Base-by-base conservation (phyloP, 1,140 invertebrate species). In the Magallana angulata region DNA sequence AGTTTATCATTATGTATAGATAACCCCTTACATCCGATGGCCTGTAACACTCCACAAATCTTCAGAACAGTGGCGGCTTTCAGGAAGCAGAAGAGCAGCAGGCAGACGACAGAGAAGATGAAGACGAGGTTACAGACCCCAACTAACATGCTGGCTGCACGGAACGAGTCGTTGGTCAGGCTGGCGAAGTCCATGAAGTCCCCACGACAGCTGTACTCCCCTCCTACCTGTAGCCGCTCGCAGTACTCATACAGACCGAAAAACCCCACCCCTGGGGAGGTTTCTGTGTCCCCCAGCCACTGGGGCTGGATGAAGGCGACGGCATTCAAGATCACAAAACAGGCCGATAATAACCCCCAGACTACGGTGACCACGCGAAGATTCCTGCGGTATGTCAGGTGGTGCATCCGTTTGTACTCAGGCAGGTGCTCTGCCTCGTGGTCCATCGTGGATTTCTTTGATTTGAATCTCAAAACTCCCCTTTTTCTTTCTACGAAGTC, bases 221-320 rank as follows among this genome's bases (percentile, higher is more conserved):
- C 92, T 18, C 92, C 94, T 86, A 94, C 93, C 89, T 93, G 93
- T 81, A 94, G 88, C 84, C 96, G 95, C 88, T 95, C 95, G 94
- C 98, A 99, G 85, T 96, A 96, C 89, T 97, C 97, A 97, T 98
- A 99, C n/a, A 99, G 95, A 4, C 98, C 98, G 93, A 99, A 97
- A 94, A 97, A 97, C 16, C 98, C 98, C 0, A 97, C 97, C 93
- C 97, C 97, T 87, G 97, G 97, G 76, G 97, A 97, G 81, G 97
- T 96, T 85, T 97, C 92, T 0, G 96, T 94, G 92, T 96, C 96
- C 96, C 98, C 92, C 96, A 97, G 97, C 96, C 98, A 99, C 95
- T 99, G 98, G 8, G 98, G 98, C 85, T 98, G 98, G 18, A 99
- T 96, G 94, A 99, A 99, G 0, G 98, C 97, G 18, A 99, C 98